Conservation (phyloP, 2,797 vertebrate species). For the Clarias laeviceps region DNA sequence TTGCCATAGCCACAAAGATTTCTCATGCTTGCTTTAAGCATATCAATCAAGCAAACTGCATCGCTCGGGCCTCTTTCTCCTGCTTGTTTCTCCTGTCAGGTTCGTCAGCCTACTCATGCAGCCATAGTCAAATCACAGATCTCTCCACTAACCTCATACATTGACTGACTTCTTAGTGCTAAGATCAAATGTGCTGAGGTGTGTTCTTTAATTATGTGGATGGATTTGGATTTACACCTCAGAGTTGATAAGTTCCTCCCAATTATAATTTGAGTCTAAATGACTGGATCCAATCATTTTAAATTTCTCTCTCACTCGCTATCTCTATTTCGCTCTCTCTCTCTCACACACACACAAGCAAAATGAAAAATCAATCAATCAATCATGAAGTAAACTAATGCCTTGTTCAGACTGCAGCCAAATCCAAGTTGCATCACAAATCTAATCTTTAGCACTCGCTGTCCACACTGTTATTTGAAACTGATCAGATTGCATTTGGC, state of each 20-base stretch:
- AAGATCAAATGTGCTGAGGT: neutral
- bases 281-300: neutral
- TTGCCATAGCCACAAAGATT: neutral
- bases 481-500: too few species aligned
- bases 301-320: too few species aligned
- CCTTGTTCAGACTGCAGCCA: too few species aligned
- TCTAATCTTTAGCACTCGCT: too few species aligned
- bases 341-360: neutral
- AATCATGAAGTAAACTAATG: too few species aligned
- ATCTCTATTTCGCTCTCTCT: too few species aligned
- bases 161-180: too few species aligned
- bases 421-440: too few species aligned
- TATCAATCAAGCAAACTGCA: neutral
- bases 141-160: neutral
- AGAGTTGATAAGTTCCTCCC: neutral
- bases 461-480: too few species aligned
- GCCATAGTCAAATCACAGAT: neutral
- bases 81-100: neutral
- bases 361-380: too few species aligned
- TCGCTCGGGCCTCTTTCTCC: neutral
- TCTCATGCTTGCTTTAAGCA: constrained; percentile 2
- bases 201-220: neutral
- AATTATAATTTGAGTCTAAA: neutral
- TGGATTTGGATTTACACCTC: neutral
- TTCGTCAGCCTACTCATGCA: neutral